Base-by-base conservation (phyloP, 2,888 invertebrate genomes). In the Odontocolon sp. region DNA sequence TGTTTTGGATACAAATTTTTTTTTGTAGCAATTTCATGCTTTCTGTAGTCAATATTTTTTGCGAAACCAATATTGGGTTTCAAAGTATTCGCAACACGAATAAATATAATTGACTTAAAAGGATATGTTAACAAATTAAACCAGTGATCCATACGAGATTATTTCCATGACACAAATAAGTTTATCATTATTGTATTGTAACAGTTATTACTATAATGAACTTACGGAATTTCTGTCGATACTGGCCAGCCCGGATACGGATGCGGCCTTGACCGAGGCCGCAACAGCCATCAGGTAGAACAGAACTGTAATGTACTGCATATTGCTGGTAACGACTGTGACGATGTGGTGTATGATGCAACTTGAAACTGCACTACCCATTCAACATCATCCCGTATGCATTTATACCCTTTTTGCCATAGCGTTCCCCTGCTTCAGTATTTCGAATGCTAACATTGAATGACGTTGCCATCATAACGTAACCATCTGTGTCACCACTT, bases 201-300 rank as follows among this genome's bases (percentile, higher is more conserved):
- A 54, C 9, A 3, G 16, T 33, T 16, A 54, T 28, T 14, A 18
- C 23, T 40, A 28, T 56, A 14, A 1, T 71, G 9, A 52, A 69
- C 80, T 82, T 56, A 80, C 79, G 6, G 66, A 18, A 68, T 66
- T 38, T 2, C 9, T 8, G 23, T 73, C 52, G 33, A 78, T 11
- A n/a, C 54, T 36, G 1, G 79, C 82, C 9, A 63, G 28, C 18
- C 82, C 85, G 38, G 77, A 80, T 57, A 87, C 66, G 9, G 83
- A 82, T 16, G 83, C 61, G 50, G 82, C 83, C 70, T 80, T 67
- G 50, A 82, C 82, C 26, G 50, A 75, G 16, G 84, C 82, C 72
- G 80, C 80, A 40, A 83, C 14, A 40, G 80, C 81, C 23, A 86
- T 69, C 14, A 86, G 11, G 74, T 70, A 82, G 47, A 86, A 40